Conservation (phyloP, 2,888 invertebrate species). For the Gastracanthus pulcherrimus region DNA sequence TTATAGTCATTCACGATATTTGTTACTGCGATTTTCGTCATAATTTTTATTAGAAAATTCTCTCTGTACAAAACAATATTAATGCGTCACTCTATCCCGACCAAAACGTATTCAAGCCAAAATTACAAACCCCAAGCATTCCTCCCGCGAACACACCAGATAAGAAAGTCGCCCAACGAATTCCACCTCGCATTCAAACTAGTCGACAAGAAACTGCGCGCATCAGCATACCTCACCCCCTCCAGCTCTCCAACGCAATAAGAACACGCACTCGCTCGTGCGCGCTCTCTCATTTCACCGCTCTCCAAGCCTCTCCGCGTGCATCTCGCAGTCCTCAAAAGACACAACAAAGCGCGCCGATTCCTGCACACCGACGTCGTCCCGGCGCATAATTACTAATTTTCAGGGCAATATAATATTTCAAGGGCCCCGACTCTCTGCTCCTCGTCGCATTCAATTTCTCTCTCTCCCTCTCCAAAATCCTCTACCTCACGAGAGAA, state of each 20-base stretch:
- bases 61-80: too few relatives aligned
- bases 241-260: too few relatives aligned
- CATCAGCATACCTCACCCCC: too few relatives aligned
- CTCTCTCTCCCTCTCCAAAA: neutral
- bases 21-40: too few relatives aligned
- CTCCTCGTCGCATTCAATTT: constrained; percentile 28
- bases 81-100: too few relatives aligned
- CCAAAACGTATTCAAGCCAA: too few relatives aligned
- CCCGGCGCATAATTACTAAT: constrained; percentile 14
- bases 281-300: neutral
- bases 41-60: too few relatives aligned
- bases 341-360: neutral
- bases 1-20: too few relatives aligned
- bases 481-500: neutral
- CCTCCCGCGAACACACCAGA: too few relatives aligned
- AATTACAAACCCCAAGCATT: too few relatives aligned
- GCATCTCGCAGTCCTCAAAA: neutral
- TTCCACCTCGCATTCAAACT: neutral
- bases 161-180: too few relatives aligned
- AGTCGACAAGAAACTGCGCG: too few relatives aligned
- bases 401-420: constrained; percentile 23
- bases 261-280: neutral
- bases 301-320: neutral
- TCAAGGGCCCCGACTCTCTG: neutral
- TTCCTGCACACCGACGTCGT: neutral